Base-by-base conservation (phyloP, 2,797 vertebrate genomes). In the Falco novaeseelandiae region DNA sequence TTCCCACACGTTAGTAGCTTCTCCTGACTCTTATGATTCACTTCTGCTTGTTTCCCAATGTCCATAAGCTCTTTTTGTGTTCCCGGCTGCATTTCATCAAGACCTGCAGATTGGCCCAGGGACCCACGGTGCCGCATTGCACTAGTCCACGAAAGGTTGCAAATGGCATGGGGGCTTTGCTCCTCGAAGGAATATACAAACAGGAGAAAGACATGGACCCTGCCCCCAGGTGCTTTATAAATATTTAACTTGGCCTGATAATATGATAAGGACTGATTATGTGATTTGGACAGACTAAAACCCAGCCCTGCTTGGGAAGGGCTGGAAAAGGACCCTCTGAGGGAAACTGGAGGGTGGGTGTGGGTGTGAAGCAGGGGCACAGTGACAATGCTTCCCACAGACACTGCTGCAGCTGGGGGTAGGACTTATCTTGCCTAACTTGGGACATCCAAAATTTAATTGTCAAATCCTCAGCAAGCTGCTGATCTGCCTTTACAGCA, bases 1-100 rank as follows among this genome's bases (percentile, higher is more conserved):
- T 98, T 97, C 97, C 97, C 97, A 98, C 97, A 97, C 91, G 51
- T 90, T 92, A 86, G 82, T 78, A 83, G 89, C 93, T 97, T 95
- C 96, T 96, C 96, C 86, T 77, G 91, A 93, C 97, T 97, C 93
- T 81, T 83, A 90, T 97, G 96, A 97, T 92, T 98, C 97, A 97
- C 80, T 80, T 72, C 70, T 83, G 80, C 80, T 77, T 92, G 71
- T 97, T 97, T 95, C 97, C 79, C 96, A 98, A 97, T 51, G 81
- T 81, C 66, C 27, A 7, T 38, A 70, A 95, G 90, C 88, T 74
- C 82, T 71, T 87, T 73, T 79, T 93, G 90, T 17, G 12, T 82
- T 90, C 76, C 48, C 7, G 15, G 80, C 74, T 87, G 72, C 85
- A 65, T 93, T 97, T 89, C 59, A 10, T 66, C 91, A 95, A 89